Evolutionary conservation across 2,888 invertebrate genomes (phyloP).

Genomic region (Idaea aversata): DNA sequence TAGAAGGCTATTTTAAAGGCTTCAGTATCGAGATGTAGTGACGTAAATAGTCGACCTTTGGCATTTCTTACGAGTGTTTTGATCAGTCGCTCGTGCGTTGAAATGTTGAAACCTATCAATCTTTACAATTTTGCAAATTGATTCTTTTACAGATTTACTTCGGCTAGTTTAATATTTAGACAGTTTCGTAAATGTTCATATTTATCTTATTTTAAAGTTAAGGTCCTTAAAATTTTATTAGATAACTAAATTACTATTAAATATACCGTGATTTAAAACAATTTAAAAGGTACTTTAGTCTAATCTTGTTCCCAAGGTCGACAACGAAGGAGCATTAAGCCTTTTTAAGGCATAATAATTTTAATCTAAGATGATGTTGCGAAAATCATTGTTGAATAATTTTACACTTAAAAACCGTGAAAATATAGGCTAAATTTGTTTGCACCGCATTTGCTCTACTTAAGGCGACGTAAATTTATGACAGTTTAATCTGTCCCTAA

Average conservation of each 20-base stretch:
- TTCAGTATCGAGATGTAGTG: neutral
- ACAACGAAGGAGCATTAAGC: neutral
- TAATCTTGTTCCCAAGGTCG: neutral
- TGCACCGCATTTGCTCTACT: slow-evolving; percentile 16
- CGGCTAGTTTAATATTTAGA: too few relatives aligned
- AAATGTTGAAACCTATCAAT: neutral
- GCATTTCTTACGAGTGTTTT: neutral
- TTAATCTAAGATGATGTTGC: neutral
- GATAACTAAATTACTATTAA: neutral
- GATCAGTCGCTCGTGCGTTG: neutral
- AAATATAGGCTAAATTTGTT: neutral
- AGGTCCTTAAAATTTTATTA: neutral
- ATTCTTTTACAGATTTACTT: too few relatives aligned
- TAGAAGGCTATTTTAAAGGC: neutral
- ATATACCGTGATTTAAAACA: neutral
- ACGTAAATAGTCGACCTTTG: neutral
- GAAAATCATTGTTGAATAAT: neutral
- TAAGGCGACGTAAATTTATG: slow-evolving; percentile 20
- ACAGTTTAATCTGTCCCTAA: slow-evolving; percentile 23
- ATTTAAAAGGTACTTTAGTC: neutral
- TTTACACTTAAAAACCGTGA: neutral
- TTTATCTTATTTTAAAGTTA: too few relatives aligned
- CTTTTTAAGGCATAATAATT: neutral
- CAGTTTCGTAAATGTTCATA: too few relatives aligned
- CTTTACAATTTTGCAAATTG: neutral